A percentile compares a stretch with the other conserved stretches of the same genome.
These are phyloP conservation scores for Acanthopleura granulata DNA, from an alignment of 2,888 invertebrate genomes.

Conservation along the genomic window DNA sequence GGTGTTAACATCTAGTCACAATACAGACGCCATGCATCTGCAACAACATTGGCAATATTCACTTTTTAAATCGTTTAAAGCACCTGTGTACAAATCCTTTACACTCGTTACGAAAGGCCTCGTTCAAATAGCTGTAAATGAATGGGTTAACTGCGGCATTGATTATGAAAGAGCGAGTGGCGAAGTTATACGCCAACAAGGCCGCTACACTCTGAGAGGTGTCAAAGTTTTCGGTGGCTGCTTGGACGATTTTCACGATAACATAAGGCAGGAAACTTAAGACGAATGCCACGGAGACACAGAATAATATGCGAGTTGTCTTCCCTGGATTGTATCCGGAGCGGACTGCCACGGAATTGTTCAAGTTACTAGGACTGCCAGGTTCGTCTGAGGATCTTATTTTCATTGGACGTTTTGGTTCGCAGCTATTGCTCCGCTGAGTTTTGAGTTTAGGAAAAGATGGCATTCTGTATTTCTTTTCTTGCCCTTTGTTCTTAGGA, in stretches of 20 bases:
- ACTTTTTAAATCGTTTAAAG: background rate
- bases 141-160: constrained; percentile 14
- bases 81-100: background rate
- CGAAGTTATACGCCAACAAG: constrained; percentile 5
- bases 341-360: background rate
- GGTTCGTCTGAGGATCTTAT: background rate
- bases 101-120: constrained; percentile 3
- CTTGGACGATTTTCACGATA: constrained; percentile 36
- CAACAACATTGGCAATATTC: background rate
- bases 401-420: background rate
- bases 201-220: background rate
- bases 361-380: background rate
- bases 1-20: too few species aligned
- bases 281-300: constrained; percentile 58
- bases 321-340: constrained; percentile 32
- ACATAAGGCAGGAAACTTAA: constrained; percentile 60
- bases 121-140: constrained; percentile 15
- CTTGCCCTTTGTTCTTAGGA: background rate
- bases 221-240: constrained; percentile 7
- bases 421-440: background rate
- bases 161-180: constrained; percentile 4
- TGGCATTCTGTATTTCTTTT: background rate
- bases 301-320: constrained; percentile 58
- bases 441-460: background rate
- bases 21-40: too few species aligned